Percentiles rank a stretch among this genome's conserved stretches.
Evolutionary conservation across 2,113 vertebrate species (phyloP).

Genomic region (Forbesichthys papilliferus): DNA sequence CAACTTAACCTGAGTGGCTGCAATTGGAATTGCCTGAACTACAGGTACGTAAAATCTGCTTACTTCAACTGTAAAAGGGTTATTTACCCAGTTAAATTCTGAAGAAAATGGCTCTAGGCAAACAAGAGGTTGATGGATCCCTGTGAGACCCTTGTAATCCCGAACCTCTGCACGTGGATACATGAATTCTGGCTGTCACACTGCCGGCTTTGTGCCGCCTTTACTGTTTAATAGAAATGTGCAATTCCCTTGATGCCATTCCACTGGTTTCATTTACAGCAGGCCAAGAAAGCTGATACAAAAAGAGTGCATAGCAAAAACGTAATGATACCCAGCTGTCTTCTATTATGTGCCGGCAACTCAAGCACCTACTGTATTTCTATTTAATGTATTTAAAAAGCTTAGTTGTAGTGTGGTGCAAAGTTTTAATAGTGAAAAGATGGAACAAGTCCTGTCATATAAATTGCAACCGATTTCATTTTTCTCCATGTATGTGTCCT

Average conservation of each 20-base stretch:
- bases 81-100: constrained; percentile 34
- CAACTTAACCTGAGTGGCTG: too few relatives aligned
- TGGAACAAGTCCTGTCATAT: constrained; percentile 27
- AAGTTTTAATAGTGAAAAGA: constrained; percentile 44
- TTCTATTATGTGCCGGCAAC: constrained; percentile 57
- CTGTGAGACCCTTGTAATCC: constrained; percentile 32
- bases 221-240: constrained; percentile 56
- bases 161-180: constrained; percentile 44
- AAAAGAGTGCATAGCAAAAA: constrained; percentile 64
- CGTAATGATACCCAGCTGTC: constrained; percentile 77
- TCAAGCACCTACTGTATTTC: constrained; percentile 62
- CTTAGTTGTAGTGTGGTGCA: not conserved
- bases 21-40: not conserved
- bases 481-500: constrained; percentile 32
- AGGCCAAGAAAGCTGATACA: constrained; percentile 74
- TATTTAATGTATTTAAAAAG: constrained; percentile 35
- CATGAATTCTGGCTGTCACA: constrained; percentile 53
- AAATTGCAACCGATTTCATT: constrained; percentile 34
- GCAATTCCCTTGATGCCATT: constrained; percentile 62
- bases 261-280: constrained; percentile 68
- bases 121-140: constrained; percentile 30
- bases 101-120: constrained; percentile 43
- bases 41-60: too few relatives aligned
- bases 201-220: constrained; percentile 68
- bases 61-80: constrained; percentile 9